A percentile compares a stretch with the other conserved stretches of the same genome.
phyloP scores from a whole-genome alignment of 2,888 invertebrate genomes.

The Oscheius sp. region DNA sequence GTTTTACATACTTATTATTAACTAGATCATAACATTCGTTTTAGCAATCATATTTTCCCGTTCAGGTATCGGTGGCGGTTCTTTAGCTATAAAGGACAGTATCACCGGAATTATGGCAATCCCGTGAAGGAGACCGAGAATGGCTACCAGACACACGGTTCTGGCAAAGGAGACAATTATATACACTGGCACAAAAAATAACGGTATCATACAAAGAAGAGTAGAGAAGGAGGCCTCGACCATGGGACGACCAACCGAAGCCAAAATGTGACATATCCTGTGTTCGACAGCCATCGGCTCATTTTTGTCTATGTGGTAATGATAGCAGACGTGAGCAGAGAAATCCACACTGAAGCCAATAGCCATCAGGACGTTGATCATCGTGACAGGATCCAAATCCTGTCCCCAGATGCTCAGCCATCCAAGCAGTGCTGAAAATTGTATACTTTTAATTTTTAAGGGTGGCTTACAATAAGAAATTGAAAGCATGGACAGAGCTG shows the following conservation, averaged over 20 bases:
- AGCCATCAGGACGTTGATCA: constrained; percentile 69
- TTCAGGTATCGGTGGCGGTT: constrained; percentile 21
- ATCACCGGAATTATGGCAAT: constrained; percentile 66
- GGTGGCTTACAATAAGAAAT: constrained; percentile 62
- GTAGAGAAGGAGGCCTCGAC: constrained; percentile 68
- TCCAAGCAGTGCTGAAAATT: constrained; percentile 59
- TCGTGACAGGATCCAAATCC: constrained; percentile 67
- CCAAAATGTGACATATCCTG: constrained; percentile 46
- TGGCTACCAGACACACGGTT: constrained; percentile 57
- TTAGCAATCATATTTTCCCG: constrained; percentile 21
- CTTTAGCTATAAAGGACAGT: constrained; percentile 39
- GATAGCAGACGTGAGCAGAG: constrained; percentile 93
- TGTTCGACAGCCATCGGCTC: constrained; percentile 40
- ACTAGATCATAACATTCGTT: constrained; percentile 10
- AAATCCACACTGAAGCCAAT: constrained; percentile 95
- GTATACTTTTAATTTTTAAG: too few species aligned
- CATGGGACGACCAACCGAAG: constrained; percentile 63
- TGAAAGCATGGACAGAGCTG: constrained; percentile 64
- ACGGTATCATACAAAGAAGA: constrained; percentile 66
- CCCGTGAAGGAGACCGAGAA: constrained; percentile 62
- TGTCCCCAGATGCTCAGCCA: constrained; percentile 65
- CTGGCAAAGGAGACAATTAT: constrained; percentile 66
- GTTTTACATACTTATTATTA: neutral
- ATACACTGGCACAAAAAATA: constrained; percentile 67
- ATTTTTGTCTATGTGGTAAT: constrained; percentile 77